Evolutionary conservation across 2,797 vertebrate genomes (phyloP).

Genomic region (Pogoniulus pusillus): DNA sequence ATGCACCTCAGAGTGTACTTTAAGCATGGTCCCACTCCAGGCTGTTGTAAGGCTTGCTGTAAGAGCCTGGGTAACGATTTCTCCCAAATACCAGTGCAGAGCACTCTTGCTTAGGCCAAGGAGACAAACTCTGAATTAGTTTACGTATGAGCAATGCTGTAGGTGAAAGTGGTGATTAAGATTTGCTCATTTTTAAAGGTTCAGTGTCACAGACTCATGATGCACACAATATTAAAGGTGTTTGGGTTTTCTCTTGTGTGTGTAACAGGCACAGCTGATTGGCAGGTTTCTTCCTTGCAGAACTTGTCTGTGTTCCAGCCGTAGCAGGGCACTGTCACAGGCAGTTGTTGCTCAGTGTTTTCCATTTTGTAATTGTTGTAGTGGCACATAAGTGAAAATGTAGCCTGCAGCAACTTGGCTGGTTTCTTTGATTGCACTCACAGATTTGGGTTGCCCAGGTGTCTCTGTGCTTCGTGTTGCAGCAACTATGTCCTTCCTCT

Average conservation of each 20-base stretch:
- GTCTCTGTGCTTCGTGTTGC: not conserved
- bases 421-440: not conserved
- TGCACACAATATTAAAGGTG: fast-evolving
- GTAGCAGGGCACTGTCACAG: not conserved
- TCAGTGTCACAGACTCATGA: not conserved
- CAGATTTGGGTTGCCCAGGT: not conserved
- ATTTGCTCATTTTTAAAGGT: not conserved
- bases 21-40: not conserved
- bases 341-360: not conserved
- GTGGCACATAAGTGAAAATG: fast-evolving
- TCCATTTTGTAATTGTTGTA: not conserved
- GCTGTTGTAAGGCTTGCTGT: not conserved
- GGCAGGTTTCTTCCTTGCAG: not conserved
- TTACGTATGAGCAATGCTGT: not conserved
- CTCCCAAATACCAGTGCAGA: fast-evolving
- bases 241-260: not conserved
- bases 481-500: not conserved
- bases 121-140: not conserved
- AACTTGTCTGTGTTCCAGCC: not conserved
- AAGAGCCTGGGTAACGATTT: not conserved
- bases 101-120: fast-evolving
- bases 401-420: not conserved
- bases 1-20: not conserved
- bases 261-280: not conserved
- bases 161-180: not conserved